Percentiles rank a stretch among this genome's conserved stretches.
phyloP scores from a whole-genome alignment of 2,888 invertebrate genomes.

The Ormia ochracea region DNA sequence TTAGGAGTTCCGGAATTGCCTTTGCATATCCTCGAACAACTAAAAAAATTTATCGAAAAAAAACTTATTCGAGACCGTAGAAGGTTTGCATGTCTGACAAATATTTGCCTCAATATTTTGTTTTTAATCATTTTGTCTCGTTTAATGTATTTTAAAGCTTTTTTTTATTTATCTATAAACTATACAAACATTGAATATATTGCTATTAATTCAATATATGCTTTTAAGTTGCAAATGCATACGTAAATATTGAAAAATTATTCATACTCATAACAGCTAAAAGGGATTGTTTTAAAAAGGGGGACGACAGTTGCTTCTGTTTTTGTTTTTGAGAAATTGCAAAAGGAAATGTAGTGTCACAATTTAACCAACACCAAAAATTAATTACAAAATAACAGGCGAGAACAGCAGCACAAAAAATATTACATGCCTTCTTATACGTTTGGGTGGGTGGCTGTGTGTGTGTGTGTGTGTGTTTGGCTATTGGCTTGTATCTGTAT shows the following conservation, averaged over 20 bases:
- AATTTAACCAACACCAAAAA: constrained; percentile 57
- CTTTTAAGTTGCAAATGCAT: not conserved
- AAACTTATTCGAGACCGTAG: too few species aligned
- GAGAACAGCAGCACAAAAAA: constrained; percentile 22
- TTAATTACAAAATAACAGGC: constrained; percentile 62
- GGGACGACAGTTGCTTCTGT: not conserved
- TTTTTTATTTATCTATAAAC: too few species aligned
- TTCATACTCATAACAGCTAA: not conserved
- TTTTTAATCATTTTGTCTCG: too few species aligned
- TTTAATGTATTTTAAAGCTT: too few species aligned
- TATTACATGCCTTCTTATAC: not conserved
- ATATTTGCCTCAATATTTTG: too few species aligned
- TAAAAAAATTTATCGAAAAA: too few species aligned
- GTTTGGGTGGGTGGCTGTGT: too few species aligned
- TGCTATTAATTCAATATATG: constrained; percentile 7
- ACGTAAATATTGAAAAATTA: not conserved
- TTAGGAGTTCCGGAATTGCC: too few species aligned
- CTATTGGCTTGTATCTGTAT: not conserved
- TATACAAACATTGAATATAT: not conserved
- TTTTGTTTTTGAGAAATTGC: constrained; percentile 27
- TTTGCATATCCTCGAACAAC: too few species aligned
- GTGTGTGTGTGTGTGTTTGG: too few species aligned
- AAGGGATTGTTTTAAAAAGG: constrained; percentile 23
- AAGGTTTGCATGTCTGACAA: too few species aligned
- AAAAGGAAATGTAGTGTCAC: constrained; percentile 53